These are phyloP conservation scores for Candidula unifasciata DNA, from an alignment of 2,888 invertebrate species.

Conservation along the genomic window DNA sequence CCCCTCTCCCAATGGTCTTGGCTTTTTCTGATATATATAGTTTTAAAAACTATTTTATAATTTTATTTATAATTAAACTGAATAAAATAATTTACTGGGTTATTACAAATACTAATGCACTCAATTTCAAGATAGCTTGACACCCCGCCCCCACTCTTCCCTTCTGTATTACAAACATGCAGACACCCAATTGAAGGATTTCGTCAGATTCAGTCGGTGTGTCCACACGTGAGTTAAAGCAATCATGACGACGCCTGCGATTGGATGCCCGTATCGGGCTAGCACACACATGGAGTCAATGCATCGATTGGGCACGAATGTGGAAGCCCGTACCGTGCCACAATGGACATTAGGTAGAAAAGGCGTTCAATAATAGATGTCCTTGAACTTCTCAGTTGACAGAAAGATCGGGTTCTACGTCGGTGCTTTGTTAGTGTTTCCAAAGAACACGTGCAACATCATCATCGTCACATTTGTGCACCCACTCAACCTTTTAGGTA, in stretches of 20 bases:
- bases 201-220: too few relatives aligned
- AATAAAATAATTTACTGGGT: too few relatives aligned
- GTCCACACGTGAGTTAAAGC: too few relatives aligned
- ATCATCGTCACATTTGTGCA: not conserved
- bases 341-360: conserved; percentile 8
- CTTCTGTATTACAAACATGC: too few relatives aligned
- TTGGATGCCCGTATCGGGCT: not conserved
- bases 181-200: too few relatives aligned
- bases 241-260: not conserved
- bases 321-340: not conserved
- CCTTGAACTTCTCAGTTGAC: conserved; percentile 4
- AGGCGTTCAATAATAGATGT: not conserved
- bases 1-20: too few relatives aligned
- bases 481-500: not conserved
- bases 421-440: not conserved
- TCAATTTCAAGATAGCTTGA: too few relatives aligned
- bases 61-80: too few relatives aligned
- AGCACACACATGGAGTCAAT: not conserved
- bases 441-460: not conserved
- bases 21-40: too few relatives aligned
- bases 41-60: too few relatives aligned
- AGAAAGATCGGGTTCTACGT: not conserved
- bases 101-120: too few relatives aligned
- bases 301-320: not conserved
- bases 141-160: too few relatives aligned